Base-by-base conservation (phyloP, 2,113 vertebrate genomes). In the Gymnobelideus leadbeateri region DNA sequence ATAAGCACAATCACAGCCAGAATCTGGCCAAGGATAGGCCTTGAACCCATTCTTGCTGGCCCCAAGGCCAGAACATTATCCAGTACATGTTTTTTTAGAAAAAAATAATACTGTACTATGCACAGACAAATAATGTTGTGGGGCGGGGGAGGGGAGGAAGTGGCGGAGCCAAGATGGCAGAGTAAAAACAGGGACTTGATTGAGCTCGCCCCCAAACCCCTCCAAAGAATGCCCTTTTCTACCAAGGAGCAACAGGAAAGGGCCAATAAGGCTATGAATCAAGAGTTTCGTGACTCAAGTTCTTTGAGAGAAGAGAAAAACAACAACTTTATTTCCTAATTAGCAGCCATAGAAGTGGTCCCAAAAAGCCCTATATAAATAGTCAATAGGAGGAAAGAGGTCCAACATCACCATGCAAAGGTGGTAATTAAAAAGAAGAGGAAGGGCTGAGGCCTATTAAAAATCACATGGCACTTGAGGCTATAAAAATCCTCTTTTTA, bases 381-480 rank as follows among this genome's bases (percentile, higher is more conserved):
- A 96, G 93, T 94, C 91, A 94, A 94, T 97, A 97, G 95, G 96
- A 97, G 68, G 93, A 54, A 95, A 96, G 95, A 95, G 37, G 96
- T 96, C 93, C 91, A 95, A 84, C 51, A 96, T 94, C 54, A 51
- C 77, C 92, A 96, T 95, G 95, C 95, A 97, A 97, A 96, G 84
- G 95, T 95, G 92, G 91, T 96, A 98, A 98, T 98, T 98, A 97
- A 97, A 97, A 97, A 92, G n/a, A 96, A 95, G 91, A 97, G 68
- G 43, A 43, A 43, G 68, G n/a, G 97, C 91, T 96, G 97, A 95
- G 93, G n/a, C 96, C 94, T 91, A 93, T 96, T 96, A 97, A 97
- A 97, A 97, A 97, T 97, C 97, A 98, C 21, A 97, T 91, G 94
- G 92, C 95, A 94, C 94, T 96, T 94, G 93, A 97, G 96, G 96